Percentiles rank a stretch among this genome's conserved stretches.
phyloP scores from a whole-genome alignment of 2,113 vertebrate species.

The Epinephelus fuscoguttatus region DNA sequence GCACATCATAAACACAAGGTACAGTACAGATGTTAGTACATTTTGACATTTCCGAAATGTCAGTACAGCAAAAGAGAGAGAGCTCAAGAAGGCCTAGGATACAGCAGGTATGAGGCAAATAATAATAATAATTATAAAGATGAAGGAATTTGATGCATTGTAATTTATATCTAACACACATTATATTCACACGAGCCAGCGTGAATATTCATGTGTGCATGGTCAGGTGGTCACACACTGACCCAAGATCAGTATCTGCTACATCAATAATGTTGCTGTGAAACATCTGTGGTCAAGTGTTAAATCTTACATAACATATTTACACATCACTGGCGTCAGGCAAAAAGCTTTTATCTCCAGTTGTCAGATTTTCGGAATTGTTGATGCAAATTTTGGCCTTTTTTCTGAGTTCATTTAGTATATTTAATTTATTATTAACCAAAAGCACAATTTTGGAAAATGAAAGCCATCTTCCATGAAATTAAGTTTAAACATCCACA shows the following conservation, averaged over 20 bases:
- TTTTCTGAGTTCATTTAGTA: background rate
- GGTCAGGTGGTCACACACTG: background rate
- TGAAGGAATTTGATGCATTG: conserved; percentile 46
- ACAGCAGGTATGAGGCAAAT: conserved; percentile 55
- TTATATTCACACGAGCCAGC: conserved; percentile 2
- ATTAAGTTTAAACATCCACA: background rate
- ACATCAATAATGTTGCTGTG: background rate
- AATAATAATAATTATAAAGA: conserved; percentile 11
- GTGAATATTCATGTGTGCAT: conserved; percentile 9
- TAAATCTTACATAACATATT: background rate
- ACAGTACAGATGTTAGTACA: conserved; percentile 35
- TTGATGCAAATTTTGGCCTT: background rate
- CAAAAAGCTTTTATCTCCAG: background rate
- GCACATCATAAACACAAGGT: conserved; percentile 49
- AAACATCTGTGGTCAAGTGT: background rate
- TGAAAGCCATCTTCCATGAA: background rate
- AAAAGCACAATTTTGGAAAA: background rate
- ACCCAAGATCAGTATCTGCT: background rate
- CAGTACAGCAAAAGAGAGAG: conserved; percentile 27
- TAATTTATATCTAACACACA: conserved; percentile 25
- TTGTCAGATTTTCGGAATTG: background rate
- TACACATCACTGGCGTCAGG: background rate
- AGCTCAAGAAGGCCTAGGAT: conserved; percentile 24
- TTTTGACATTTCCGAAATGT: conserved; percentile 34
- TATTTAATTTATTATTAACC: background rate